Evolutionary conservation across 2,113 vertebrate species (phyloP), one percentile per base, ranked within the genome.

Genomic region (Nothoprocta pentlandii): DNA sequence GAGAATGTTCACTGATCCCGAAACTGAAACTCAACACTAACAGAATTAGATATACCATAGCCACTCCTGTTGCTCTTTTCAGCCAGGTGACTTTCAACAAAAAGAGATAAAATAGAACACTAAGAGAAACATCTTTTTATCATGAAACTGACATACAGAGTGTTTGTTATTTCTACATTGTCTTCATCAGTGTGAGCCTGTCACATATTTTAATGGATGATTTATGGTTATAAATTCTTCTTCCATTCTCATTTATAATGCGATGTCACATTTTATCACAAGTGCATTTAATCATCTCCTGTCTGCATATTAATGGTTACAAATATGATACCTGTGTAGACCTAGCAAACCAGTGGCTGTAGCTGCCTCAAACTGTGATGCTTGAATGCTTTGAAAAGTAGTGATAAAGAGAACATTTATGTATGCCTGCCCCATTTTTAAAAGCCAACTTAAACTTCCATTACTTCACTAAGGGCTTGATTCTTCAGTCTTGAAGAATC

Each of bases 261-360:
- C 34, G 78, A 95, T 98, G 98, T 99, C 98, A 99, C 96, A 98
- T 98, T 99, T 98, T 98, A 98, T 99, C 98, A 98, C 86, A 85
- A 87, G 93, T 86, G 82, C 96, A 98, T 98, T 99, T 99, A 98
- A 99, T 99, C 98, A 99, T 98, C 97, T 97, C 73, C 97, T 97
- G 96, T 98, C 98, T 99, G 98, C 98, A 98, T 98, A 98, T 98
- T 99, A 98, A 99, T 98, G 96, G 97, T 98, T 98, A 98, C 98
- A 98, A 98, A 98, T 96, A 97, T 83, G 96, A 98, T 98, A 99
- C 98, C 98, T 98, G 97, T 96, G 97, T 97, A 96, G 96, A 96
- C 95, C 94, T 93, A 97, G 97, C 86, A 97, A 96, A 95, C 54
- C 97, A 97, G 95, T 96, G 92, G 95, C 97, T 98, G 96, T 97